A percentile compares a stretch with the other conserved stretches of the same genome.
phyloP scores from a whole-genome alignment of 92 coral and sea anemone genomes.

The Paramuricea clavata region DNA sequence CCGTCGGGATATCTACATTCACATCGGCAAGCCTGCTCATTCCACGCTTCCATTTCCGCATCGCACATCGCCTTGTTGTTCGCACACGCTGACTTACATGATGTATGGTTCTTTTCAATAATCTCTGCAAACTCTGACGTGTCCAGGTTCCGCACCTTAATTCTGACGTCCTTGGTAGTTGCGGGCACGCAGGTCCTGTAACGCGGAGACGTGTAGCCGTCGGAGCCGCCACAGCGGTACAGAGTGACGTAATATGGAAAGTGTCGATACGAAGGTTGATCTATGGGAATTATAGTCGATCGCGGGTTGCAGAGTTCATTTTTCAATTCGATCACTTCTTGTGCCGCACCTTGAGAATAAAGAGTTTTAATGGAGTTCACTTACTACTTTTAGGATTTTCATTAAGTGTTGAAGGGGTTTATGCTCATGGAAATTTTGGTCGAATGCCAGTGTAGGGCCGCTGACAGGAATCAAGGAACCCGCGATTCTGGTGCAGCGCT shows the following conservation, averaged over 20 bases:
- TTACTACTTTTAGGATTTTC: too few species aligned
- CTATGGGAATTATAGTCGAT: conserved; percentile 65
- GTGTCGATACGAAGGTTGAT: conserved; percentile 19
- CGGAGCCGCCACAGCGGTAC: conserved; percentile 73
- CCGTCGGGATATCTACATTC: conserved; percentile 61
- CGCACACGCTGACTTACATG: conserved; percentile 61
- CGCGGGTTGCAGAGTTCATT: conserved; percentile 47
- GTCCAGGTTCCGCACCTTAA: conserved; percentile 26
- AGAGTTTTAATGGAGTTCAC: neutral
- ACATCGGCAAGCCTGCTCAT: conserved; percentile 52
- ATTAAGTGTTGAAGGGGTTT: too few species aligned
- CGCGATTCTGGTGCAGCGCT: too few species aligned
- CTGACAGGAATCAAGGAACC: too few species aligned
- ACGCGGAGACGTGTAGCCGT: conserved; percentile 31
- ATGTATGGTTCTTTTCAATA: conserved; percentile 67
- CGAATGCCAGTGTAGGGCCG: too few species aligned
- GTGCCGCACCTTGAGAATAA: conserved; percentile 6
- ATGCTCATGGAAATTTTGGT: too few species aligned
- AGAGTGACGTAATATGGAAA: conserved; percentile 68
- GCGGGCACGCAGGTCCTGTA: conserved; percentile 40
- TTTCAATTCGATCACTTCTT: neutral
- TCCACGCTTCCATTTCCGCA: conserved; percentile 46
- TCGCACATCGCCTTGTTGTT: conserved; percentile 49
- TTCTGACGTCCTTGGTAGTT: conserved; percentile 46
- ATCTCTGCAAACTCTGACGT: neutral